These are phyloP conservation scores for Clepsis dumicolana DNA, from an alignment of 2,888 invertebrate genomes.

Conservation along the genomic window DNA sequence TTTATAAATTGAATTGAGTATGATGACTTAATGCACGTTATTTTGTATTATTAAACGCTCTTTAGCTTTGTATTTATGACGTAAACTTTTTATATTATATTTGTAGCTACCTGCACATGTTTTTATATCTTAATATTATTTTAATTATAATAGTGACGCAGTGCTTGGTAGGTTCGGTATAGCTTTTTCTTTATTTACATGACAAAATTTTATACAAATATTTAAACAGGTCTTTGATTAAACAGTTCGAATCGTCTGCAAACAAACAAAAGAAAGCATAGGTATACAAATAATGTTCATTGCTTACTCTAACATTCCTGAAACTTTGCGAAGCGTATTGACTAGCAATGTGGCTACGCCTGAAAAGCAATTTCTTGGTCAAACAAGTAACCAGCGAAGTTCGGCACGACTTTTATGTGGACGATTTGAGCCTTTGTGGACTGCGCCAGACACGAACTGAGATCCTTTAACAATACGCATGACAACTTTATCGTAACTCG, in stretches of 20 bases:
- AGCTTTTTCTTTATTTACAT: too few species aligned
- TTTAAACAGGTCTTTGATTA: not conserved
- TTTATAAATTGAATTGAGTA: too few species aligned
- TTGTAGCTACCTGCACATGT: too few species aligned
- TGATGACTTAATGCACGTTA: too few species aligned
- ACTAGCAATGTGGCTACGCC: conserved; percentile 22
- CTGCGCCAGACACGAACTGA: conserved; percentile 10
- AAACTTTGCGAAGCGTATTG: conserved; percentile 33
- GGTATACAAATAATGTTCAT: conserved; percentile 25
- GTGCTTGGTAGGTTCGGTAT: too few species aligned
- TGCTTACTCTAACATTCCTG: conserved; percentile 17
- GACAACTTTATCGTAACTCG: conserved; percentile 1
- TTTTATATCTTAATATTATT: too few species aligned
- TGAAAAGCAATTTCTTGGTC: conserved; percentile 42
- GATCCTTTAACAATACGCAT: not conserved
- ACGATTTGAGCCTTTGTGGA: conserved; percentile 39
- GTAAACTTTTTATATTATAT: too few species aligned
- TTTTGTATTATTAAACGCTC: too few species aligned
- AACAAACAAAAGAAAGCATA: conserved; percentile 31
- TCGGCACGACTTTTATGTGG: conserved; percentile 27
- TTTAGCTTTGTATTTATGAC: too few species aligned
- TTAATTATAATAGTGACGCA: too few species aligned
- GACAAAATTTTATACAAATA: too few species aligned
- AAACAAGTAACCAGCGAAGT: conserved; percentile 37
- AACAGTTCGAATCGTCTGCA: conserved; percentile 1